These are phyloP conservation scores for Perithous albicinctus DNA, from an alignment of 2,888 invertebrate genomes.

Conservation along the genomic window DNA sequence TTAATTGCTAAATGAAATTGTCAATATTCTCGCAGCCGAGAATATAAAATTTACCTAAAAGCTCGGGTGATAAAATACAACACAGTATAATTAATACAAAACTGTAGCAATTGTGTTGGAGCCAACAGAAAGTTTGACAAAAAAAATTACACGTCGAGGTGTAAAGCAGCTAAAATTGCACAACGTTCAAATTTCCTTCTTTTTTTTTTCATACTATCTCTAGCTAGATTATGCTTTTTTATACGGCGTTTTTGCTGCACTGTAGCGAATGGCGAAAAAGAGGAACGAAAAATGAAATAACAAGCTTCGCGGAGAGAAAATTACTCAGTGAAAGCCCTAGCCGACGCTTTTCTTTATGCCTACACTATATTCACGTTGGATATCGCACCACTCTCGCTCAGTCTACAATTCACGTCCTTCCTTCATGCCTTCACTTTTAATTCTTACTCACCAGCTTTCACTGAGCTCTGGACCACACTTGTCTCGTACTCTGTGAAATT, in stretches of 20 bases:
- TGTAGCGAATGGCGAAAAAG: neutral
- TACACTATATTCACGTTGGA: slow-evolving; percentile 9
- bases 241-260: neutral
- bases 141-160: neutral
- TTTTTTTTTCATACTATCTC: neutral
- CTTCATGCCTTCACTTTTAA: neutral
- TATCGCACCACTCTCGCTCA: slow-evolving; percentile 5
- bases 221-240: neutral
- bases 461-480: neutral
- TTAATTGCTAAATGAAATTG: too few species aligned
- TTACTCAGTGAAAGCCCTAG: slow-evolving; percentile 37
- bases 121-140: neutral
- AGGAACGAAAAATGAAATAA: slow-evolving; percentile 6
- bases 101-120: neutral
- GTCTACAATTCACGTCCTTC: slow-evolving; percentile 14
- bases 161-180: neutral
- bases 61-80: neutral
- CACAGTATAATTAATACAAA: neutral
- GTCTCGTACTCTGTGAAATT: slow-evolving; percentile 9
- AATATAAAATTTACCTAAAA: neutral
- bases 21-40: too few species aligned
- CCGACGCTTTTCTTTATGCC: slow-evolving; percentile 24
- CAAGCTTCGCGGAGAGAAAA: slow-evolving; percentile 35
- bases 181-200: neutral
- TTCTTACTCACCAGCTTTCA: slow-evolving; percentile 17